phyloP scores from a whole-genome alignment of 2,888 invertebrate genomes.

The Tyria jacobaeae region DNA sequence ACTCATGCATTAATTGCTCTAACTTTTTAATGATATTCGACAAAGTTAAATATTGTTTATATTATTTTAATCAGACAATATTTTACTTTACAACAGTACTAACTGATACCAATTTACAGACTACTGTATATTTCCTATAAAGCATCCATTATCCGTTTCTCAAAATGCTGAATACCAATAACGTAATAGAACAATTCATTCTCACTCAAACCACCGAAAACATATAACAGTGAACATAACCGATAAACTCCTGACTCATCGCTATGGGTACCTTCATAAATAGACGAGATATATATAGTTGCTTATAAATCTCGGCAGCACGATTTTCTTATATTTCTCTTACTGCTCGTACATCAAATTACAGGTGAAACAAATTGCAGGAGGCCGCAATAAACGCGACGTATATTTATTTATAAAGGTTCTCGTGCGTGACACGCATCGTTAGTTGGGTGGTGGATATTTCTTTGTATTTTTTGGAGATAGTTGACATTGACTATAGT shows the following conservation, averaged over 20 bases:
- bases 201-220: slow-evolving; percentile 23
- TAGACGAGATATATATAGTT: slow-evolving; percentile 38
- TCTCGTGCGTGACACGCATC: slow-evolving; percentile 63
- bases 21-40: too few relatives aligned
- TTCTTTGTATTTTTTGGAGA: slow-evolving; percentile 22
- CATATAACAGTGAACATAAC: slow-evolving; percentile 43
- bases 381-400: slow-evolving; percentile 70
- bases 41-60: too few relatives aligned
- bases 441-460: slow-evolving; percentile 27
- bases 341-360: slow-evolving; percentile 72
- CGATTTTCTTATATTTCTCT: slow-evolving; percentile 52
- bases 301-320: slow-evolving; percentile 43
- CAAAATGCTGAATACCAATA: slow-evolving; percentile 5
- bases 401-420: slow-evolving; percentile 72
- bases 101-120: too few relatives aligned
- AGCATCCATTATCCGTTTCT: background rate
- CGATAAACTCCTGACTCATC: slow-evolving; percentile 43
- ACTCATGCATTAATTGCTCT: too few relatives aligned
- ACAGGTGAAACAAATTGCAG: slow-evolving; percentile 76
- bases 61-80: too few relatives aligned
- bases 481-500: background rate
- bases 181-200: slow-evolving; percentile 8
- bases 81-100: too few relatives aligned
- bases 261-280: slow-evolving; percentile 43
- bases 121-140: too few relatives aligned